Evolutionary conservation across 2,888 invertebrate genomes (phyloP).

Genomic region (Byasa hedistus): DNA sequence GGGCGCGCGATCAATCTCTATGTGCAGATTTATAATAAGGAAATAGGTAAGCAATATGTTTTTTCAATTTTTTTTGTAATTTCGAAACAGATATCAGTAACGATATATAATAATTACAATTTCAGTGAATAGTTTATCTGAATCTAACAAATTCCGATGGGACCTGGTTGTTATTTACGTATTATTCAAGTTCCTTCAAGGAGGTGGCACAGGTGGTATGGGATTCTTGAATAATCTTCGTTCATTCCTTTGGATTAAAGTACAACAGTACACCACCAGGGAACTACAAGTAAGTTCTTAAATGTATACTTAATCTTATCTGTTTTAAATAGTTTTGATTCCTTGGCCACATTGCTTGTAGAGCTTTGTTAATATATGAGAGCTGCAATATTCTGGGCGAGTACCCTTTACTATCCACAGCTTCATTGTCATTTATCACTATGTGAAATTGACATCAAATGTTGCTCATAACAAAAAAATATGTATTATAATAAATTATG

Average conservation of each 20-base stretch:
- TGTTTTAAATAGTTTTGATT: too few relatives aligned
- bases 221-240: constrained; percentile 95
- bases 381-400: too few relatives aligned
- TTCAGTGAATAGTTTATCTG: constrained; percentile 89
- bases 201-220: constrained; percentile 95
- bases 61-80: too few relatives aligned
- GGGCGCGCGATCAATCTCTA: constrained; percentile 94
- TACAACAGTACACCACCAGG: constrained; percentile 97
- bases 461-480: too few relatives aligned
- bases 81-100: neutral
- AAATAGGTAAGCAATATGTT: constrained; percentile 85
- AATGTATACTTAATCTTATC: neutral
- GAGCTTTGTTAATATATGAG: too few relatives aligned
- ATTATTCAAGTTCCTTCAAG: constrained; percentile 94
- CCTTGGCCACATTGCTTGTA: too few relatives aligned
- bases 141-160: constrained; percentile 86
- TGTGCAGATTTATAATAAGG: constrained; percentile 95
- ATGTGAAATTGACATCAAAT: too few relatives aligned
- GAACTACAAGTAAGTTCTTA: constrained; percentile 86
- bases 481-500: too few relatives aligned
- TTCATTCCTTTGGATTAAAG: constrained; percentile 95
- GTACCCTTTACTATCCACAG: too few relatives aligned
- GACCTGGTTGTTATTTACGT: constrained; percentile 94
- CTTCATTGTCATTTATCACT: too few relatives aligned
- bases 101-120: constrained; percentile 24